Base-by-base conservation (phyloP, 2,888 invertebrate genomes). In the Cetonia aurata region DNA sequence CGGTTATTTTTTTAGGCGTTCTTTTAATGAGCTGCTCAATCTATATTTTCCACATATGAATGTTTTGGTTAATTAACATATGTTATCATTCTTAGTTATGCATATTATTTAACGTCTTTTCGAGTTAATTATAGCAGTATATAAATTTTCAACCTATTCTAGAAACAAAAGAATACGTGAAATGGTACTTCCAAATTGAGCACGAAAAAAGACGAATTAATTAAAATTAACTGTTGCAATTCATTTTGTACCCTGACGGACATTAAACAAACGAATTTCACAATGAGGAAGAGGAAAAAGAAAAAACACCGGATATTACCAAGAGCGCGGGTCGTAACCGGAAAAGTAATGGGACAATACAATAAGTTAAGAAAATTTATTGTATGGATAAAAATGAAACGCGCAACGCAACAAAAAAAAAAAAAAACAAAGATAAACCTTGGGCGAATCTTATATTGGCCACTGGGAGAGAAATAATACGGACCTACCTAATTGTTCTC, bases 401-500 rank as follows among this genome's bases (percentile, higher is more conserved):
- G 60, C 62, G 10, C 37, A 37, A 37, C 37, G 37, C 8, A 37
- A 37, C 37, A 37, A 37, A 37, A 50, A 50, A 50, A 65, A 56
- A 65, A 50, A 37, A 50, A 50, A 50, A 65, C 33, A 65, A 50
- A 65, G 48, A 65, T 50, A 65, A 50, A 50, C 37, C 50, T 65
- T 50, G 50, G 41, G 33, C 33, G 37, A 65, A 33, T 50, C 62
- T 52, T 65, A 52, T 65, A 50, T 50, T 65, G 50, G 31, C 17
- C 37, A 37, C 50, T 19, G 37, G 41, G 15, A 52, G 62, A 50
- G 50, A 65, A 65, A 65, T 65, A 65, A 65, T 33, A 37, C 37
- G 37, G 62, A 65, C 62, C 62, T 50, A 65, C 62, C 62, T 65
- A 65, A 65, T 65, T 65, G 62, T 65, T 65, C 50, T 13, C 31